Evolutionary conservation across 1,140 invertebrate species (phyloP), one percentile per base, ranked within the genome.

Genomic region (Platorchestia sp.): DNA sequence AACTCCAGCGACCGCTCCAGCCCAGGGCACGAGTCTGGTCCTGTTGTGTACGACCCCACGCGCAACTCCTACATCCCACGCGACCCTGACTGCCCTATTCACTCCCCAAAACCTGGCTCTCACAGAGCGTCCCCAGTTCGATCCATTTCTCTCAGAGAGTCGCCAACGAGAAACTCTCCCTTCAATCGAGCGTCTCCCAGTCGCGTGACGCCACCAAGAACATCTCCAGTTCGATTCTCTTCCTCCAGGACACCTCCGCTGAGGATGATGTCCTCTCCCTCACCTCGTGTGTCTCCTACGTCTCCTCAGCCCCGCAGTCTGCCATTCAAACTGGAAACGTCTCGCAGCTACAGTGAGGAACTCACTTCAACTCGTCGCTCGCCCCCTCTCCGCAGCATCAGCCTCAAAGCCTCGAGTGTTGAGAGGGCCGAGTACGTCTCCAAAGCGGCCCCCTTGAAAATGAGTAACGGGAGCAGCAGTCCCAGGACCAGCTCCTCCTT

Each of bases 221-320:
- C 91, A 44, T 93, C 91, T 19, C 91, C 91, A 19, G 45, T 93
- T 45, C 91, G 91, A n/a, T 93, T 93, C n/a, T 16, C 91, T 6
- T 44, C 91, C 41, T 44, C 91, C 91, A 93, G 45, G 40, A 45
- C 91, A 6, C 45, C 91, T 44, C 91, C 91, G 19, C 87, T 93
- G 14, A 93, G 91, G 91, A 45, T 45, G 43, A 93, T 93, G 91
- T 93, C 91, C 16, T 93, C 91, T 45, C 91, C 91, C 40, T 44
- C 91, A 41, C 43, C 91, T 40, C 91, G 91, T 16, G 91, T 93
- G 45, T 93, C 91, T 40, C 91, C 91, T 44, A 47, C 45, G 45
- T 93, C 91, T 40, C 91, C 91, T n/a, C 91, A 93, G 44, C 91
- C 91, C 91, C 91, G 91, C 7, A 93, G 91, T 45, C 91, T 93